Evolutionary conservation across 1,140 invertebrate genomes (phyloP).

Genomic region (Ceratosolen fusciceps): DNA sequence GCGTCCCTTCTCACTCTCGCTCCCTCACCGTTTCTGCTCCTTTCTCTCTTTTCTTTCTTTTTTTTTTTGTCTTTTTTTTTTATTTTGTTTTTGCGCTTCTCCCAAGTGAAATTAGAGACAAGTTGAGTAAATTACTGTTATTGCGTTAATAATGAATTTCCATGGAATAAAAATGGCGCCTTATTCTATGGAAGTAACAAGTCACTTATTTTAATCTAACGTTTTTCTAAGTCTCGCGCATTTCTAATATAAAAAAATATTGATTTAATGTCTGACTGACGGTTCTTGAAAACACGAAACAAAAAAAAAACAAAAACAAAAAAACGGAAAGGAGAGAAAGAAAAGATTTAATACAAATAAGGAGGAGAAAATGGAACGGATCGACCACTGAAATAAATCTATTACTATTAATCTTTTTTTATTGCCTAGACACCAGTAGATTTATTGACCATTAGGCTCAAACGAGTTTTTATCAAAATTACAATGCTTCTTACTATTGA

Average conservation of each 20-base stretch:
- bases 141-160: slow-evolving; percentile 17
- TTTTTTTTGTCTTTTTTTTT: background rate
- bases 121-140: slow-evolving; percentile 29
- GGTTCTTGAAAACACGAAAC: too few species aligned
- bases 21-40: background rate
- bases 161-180: background rate
- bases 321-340: background rate
- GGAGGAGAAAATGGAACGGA: background rate
- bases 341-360: background rate
- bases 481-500: background rate
- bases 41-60: background rate
- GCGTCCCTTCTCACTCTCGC: background rate
- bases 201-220: background rate
- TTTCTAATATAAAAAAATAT: background rate
- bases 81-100: background rate
- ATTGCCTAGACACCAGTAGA: background rate
- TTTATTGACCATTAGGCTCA: background rate
- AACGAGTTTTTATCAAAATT: background rate
- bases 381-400: background rate
- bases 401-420: background rate
- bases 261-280: background rate
- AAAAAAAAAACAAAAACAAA: too few species aligned
- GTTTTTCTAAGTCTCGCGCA: background rate
- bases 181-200: slow-evolving; percentile 4
- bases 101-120: slow-evolving; percentile 17